Conservation (phyloP, 2,888 invertebrate genomes). For the Cosmia pyralina region DNA sequence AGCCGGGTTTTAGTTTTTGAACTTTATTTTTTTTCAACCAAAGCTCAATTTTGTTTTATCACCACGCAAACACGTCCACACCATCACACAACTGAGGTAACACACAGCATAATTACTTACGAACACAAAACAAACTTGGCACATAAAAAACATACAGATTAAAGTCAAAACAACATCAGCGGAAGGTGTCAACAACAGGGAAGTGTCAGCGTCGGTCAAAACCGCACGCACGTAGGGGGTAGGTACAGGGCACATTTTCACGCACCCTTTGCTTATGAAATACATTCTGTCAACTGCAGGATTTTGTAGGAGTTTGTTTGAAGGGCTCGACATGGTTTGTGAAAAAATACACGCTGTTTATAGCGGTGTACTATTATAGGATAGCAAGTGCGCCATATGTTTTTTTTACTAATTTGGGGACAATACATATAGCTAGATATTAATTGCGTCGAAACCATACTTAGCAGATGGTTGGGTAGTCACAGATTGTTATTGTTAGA, state of each 20-base stretch:
- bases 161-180: slow-evolving; percentile 45
- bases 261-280: slow-evolving; percentile 40
- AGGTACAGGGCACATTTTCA: slow-evolving; percentile 19
- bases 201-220: slow-evolving; percentile 50
- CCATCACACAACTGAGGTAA: slow-evolving; percentile 2
- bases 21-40: not conserved
- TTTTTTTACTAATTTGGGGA: too few species aligned
- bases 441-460: too few species aligned
- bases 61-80: slow-evolving; percentile 14
- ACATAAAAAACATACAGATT: slow-evolving; percentile 45
- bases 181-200: slow-evolving; percentile 50
- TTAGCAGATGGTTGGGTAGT: too few species aligned
- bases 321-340: slow-evolving; percentile 15
- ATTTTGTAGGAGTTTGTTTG: slow-evolving; percentile 20
- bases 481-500: too few species aligned
- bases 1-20: too few species aligned
- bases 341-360: slow-evolving; percentile 12
- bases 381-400: not conserved
- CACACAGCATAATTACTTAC: slow-evolving; percentile 29
- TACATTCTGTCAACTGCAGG: slow-evolving; percentile 42
- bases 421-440: too few species aligned
- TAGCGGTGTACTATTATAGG: not conserved
- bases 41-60: slow-evolving; percentile 1
- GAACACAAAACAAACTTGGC: slow-evolving; percentile 21
- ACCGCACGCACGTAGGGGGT: slow-evolving; percentile 50